phyloP scores from a whole-genome alignment of 2,113 vertebrate genomes.

The Gymnarchus niloticus region DNA sequence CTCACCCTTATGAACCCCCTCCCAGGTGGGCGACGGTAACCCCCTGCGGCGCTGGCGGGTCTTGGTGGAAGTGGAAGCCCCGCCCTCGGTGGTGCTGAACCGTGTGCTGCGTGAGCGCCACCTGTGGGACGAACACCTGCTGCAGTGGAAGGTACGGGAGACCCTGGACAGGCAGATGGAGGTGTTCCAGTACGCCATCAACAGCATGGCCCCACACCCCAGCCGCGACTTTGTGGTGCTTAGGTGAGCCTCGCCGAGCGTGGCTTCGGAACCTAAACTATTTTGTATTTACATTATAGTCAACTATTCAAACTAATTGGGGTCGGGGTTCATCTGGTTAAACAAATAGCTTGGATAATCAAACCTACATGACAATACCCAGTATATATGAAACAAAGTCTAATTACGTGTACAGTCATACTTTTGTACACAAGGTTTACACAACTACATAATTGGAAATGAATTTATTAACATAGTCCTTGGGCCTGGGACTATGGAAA shows the following conservation, averaged over 20 bases:
- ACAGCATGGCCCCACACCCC: conserved; percentile 86
- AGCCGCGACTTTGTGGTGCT: conserved; percentile 86
- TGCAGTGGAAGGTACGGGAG: conserved; percentile 86
- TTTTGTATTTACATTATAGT: too few species aligned
- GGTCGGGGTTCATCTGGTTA: too few species aligned
- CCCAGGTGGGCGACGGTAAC: conserved; percentile 85
- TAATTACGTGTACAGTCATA: too few species aligned
- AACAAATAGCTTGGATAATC: too few species aligned
- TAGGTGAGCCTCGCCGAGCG: conserved; percentile 64
- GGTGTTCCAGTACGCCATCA: conserved; percentile 82
- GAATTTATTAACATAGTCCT: too few species aligned
- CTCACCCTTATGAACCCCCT: not conserved
- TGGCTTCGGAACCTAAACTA: not conserved
- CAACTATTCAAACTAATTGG: too few species aligned
- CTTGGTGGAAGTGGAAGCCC: conserved; percentile 77
- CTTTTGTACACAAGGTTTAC: too few species aligned
- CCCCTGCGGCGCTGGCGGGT: conserved; percentile 85
- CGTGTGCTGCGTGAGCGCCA: conserved; percentile 84
- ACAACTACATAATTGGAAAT: too few species aligned
- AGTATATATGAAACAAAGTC: too few species aligned
- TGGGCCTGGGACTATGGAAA: too few species aligned
- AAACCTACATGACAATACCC: too few species aligned
- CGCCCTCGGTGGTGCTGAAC: conserved; percentile 79
- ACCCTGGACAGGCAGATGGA: conserved; percentile 85
- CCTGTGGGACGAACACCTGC: conserved; percentile 82